Base-by-base conservation (phyloP, 2,113 vertebrate species). In the Misgurnus mizolepis region DNA sequence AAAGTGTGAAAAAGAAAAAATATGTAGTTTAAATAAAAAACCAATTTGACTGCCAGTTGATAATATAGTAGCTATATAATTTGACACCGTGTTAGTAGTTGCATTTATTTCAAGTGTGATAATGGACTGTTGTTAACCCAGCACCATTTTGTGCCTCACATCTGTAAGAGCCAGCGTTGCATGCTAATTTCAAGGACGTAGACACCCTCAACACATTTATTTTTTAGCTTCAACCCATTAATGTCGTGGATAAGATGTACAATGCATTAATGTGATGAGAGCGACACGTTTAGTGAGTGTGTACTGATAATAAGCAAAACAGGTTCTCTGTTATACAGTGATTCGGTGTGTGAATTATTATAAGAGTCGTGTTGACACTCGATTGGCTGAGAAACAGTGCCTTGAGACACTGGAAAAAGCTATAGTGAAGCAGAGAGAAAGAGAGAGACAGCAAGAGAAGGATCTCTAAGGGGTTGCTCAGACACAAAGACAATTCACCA, bases 401-500 rank as follows among this genome's bases (percentile, higher is more conserved):
- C 79, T 67, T 78, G 7, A 66, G 82, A 49, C 3, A 6, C 58
- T 50, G 71, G 47, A 14, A 53, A 53, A 39, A 49, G 47, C 17
- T 55, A 60, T 18, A 58, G 62, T 18, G n/a, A 27, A 60, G 45
- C 45, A 47, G 67, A 64, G 73, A 60, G 79, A 27, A 2, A 34
- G 27, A 34, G 55, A 43, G 18, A 41, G 67, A 68, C 40, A 17
- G 79, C 55, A 45, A 18, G 50, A 7, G 72, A 79, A 72, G 47
- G 39, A 80, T 82, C 70, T 67, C 74, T 85, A 40, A 76, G 65
- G 27, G 49, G 73, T 83, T 81, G 83, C 76, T 80, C 43, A 81
- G 77, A 80, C 72, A 61, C 66, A 79, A 80, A 85, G 72, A 79
- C 77, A 70, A 47, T 41, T 71, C 78, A 83, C 45, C 84, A 83